A percentile compares a stretch with the other conserved stretches of the same genome.
phyloP scores from a whole-genome alignment of 2,888 invertebrate species.

The Lordiphosa andalusiaca region DNA sequence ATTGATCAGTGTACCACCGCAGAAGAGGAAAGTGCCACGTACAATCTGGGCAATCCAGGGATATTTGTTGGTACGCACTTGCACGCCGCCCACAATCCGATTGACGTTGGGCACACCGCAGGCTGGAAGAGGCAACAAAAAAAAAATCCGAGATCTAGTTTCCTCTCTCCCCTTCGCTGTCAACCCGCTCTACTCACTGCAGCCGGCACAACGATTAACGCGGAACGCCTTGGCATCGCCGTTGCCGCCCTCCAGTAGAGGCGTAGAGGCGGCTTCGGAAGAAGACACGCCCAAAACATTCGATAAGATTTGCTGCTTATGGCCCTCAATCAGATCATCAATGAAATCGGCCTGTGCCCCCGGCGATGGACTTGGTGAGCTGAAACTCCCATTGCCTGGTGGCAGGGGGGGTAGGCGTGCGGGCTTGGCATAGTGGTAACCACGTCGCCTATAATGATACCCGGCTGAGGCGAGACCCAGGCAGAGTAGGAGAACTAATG shows the following conservation, averaged over 20 bases:
- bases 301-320: slow-evolving; percentile 74
- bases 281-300: slow-evolving; percentile 46
- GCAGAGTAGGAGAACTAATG: slow-evolving; percentile 14
- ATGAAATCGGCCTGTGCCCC: slow-evolving; percentile 73
- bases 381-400: slow-evolving; percentile 14
- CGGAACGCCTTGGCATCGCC: slow-evolving; percentile 55
- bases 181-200: slow-evolving; percentile 68
- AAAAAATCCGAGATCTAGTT: neutral
- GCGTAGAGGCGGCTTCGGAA: slow-evolving; percentile 6
- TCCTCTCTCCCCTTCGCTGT: too few relatives aligned
- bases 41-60: slow-evolving; percentile 79
- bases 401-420: slow-evolving; percentile 28
- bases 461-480: slow-evolving; percentile 25
- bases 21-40: slow-evolving; percentile 66
- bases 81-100: slow-evolving; percentile 78
- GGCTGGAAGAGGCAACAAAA: slow-evolving; percentile 54
- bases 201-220: slow-evolving; percentile 73
- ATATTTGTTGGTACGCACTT: slow-evolving; percentile 77
- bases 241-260: slow-evolving; percentile 33
- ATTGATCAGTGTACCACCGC: slow-evolving; percentile 78
- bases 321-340: slow-evolving; percentile 75
- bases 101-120: slow-evolving; percentile 78
- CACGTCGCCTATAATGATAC: slow-evolving; percentile 40
- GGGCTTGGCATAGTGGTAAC: slow-evolving; percentile 56
- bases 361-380: slow-evolving; percentile 21